phyloP scores from a whole-genome alignment of 2,888 invertebrate genomes.

The Cryptocheilus praepositus region DNA sequence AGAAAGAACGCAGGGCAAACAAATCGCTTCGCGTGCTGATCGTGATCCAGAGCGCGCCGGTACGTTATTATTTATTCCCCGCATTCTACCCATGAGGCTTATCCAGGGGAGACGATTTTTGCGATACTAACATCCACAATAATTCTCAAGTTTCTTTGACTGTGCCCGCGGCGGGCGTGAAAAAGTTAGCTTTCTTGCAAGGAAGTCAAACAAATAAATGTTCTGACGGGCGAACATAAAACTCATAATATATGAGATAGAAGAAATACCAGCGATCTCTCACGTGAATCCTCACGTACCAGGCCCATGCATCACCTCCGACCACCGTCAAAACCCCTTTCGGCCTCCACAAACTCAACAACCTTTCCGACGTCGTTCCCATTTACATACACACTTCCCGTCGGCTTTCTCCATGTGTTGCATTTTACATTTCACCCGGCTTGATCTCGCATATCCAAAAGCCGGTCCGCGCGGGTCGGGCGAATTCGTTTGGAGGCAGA shows the following conservation, averaged over 20 bases:
- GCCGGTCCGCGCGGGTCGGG: conserved; percentile 7
- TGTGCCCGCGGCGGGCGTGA: conserved; percentile 8
- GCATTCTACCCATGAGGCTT: conserved; percentile 25
- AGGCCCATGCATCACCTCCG: conserved; percentile 58
- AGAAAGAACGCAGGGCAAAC: conserved; percentile 10
- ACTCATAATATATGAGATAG: conserved; percentile 68
- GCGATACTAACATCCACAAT: conserved; percentile 43
- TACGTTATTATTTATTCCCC: conserved; percentile 3
- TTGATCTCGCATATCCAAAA: conserved; percentile 28
- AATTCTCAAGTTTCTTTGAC: conserved; percentile 43
- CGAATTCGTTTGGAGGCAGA: too few relatives aligned
- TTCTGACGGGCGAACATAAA: conserved; percentile 67
- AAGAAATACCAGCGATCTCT: conserved; percentile 66
- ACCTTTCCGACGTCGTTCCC: conserved; percentile 47
- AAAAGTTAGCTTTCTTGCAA: conserved; percentile 52
- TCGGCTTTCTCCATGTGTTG: conserved; percentile 28
- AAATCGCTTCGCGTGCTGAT: conserved; percentile 45
- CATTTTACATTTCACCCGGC: conserved; percentile 40
- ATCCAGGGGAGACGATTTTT: conserved; percentile 39
- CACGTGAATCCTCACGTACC: conserved; percentile 63
- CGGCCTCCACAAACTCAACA: conserved; percentile 49
- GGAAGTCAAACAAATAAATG: conserved; percentile 65
- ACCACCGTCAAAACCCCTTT: conserved; percentile 38
- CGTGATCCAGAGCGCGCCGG: conserved; percentile 24
- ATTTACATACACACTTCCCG: conserved; percentile 43